Evolutionary conservation across 2,113 vertebrate species (phyloP).

Genomic region (Caretta caretta): DNA sequence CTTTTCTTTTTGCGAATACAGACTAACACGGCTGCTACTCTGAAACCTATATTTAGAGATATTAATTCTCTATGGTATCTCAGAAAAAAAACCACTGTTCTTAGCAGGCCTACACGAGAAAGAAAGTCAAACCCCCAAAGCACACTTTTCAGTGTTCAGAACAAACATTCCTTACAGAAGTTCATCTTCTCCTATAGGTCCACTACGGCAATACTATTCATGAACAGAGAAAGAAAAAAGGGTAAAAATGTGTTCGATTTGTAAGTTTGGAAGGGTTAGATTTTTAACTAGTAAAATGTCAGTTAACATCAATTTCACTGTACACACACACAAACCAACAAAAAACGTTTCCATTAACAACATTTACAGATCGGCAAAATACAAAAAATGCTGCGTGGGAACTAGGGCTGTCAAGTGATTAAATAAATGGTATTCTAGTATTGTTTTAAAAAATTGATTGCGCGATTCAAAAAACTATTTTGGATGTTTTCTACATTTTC

Average conservation of each 20-base stretch:
- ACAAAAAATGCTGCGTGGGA: neutral
- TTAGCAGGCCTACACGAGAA: neutral
- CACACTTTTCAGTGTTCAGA: too few relatives aligned
- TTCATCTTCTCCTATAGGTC: neutral
- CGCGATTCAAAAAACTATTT: too few relatives aligned
- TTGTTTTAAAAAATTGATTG: too few relatives aligned
- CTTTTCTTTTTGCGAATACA: too few relatives aligned
- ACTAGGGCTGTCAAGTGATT: neutral
- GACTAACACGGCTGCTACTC: too few relatives aligned
- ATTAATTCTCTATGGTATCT: neutral
- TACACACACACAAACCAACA: too few relatives aligned
- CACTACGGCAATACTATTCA: neutral
- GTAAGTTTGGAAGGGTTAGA: neutral
- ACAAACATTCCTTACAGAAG: neutral
- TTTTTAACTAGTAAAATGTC: neutral
- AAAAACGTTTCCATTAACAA: neutral
- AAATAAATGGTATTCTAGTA: too few relatives aligned
- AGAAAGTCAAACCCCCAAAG: too few relatives aligned
- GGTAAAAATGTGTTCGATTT: neutral
- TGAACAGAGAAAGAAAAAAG: neutral
- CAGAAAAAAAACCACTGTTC: neutral
- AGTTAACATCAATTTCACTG: neutral
- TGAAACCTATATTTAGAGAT: too few relatives aligned
- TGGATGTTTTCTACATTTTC: too few relatives aligned
- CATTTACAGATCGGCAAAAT: neutral